Conservation (phyloP, 2,797 vertebrate species). For the Echiichthys vipera region DNA sequence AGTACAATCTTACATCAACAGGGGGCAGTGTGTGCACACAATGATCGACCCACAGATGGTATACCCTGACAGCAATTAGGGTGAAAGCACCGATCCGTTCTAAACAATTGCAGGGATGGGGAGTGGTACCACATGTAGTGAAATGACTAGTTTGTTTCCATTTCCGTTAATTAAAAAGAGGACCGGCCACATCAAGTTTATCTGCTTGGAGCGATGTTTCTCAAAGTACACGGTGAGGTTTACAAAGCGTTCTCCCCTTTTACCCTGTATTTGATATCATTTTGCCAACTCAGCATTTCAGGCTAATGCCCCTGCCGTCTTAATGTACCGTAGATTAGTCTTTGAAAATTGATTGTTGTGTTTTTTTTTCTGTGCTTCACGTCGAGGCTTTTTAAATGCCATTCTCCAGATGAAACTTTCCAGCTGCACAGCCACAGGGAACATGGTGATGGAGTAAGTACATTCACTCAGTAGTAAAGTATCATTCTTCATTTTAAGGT, state of each 20-base stretch:
- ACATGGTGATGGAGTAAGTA: not conserved
- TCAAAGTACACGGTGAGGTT: not conserved
- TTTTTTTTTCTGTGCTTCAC: conserved; percentile 1
- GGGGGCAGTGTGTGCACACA: conserved; percentile 42
- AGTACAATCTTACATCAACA: conserved; percentile 11
- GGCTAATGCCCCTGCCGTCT: conserved; percentile 18
- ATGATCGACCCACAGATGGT: not conserved
- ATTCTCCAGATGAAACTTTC: conserved; percentile 10
- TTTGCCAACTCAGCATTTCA: conserved; percentile 32
- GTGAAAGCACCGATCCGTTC: conserved; percentile 2
- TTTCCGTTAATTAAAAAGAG: conserved; percentile 13
- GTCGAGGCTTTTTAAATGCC: conserved; percentile 10
- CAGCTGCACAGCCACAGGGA: not conserved
- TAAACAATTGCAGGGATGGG: conserved; percentile 15
- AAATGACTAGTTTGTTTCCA: conserved; percentile 26
- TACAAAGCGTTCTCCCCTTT: conserved; percentile 2
- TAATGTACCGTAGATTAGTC: conserved; percentile 21
- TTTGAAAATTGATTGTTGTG: conserved; percentile 25
- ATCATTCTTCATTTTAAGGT: not conserved
- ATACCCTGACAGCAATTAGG: not conserved
- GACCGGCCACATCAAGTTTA: not conserved
- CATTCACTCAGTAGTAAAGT: not conserved
- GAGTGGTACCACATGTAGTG: conserved; percentile 40
- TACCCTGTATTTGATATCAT: not conserved
- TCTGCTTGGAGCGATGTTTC: conserved; percentile 2